These are phyloP conservation scores for Acholoe squamosa DNA, from an alignment of 2,888 invertebrate genomes.

Conservation along the genomic window DNA sequence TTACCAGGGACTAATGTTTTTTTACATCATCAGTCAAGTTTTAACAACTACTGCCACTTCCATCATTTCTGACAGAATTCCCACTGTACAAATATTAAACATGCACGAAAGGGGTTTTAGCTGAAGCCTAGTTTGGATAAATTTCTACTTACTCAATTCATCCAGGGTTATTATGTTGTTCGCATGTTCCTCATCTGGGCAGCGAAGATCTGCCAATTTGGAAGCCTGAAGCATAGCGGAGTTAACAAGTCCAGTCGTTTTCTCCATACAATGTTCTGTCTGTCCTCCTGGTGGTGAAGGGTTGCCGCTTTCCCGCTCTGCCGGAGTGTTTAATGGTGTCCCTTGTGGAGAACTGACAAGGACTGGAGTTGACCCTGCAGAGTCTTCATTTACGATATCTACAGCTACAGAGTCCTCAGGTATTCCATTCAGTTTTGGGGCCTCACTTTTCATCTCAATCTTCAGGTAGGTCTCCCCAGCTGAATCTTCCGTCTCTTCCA, in stretches of 20 bases:
- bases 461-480: too few relatives aligned
- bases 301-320: conserved; percentile 12
- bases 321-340: conserved; percentile 58
- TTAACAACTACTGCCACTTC: too few relatives aligned
- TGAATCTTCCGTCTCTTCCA: too few relatives aligned
- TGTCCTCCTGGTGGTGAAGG: not conserved
- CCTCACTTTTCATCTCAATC: too few relatives aligned
- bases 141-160: too few relatives aligned
- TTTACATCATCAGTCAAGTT: too few relatives aligned
- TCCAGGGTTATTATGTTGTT: not conserved
- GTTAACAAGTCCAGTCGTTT: conserved; percentile 1
- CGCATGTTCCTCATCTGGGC: not conserved
- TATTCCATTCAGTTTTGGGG: not conserved
- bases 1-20: too few relatives aligned
- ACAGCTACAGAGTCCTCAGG: not conserved
- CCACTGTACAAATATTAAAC: too few relatives aligned
- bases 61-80: too few relatives aligned
- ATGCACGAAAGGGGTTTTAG: too few relatives aligned
- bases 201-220: not conserved
- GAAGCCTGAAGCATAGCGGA: conserved; percentile 19
- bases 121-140: too few relatives aligned
- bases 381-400: not conserved
- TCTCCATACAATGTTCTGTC: not conserved
- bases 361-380: not conserved
- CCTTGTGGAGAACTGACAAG: conserved; percentile 14